Evolutionary conservation across 2,888 invertebrate species (phyloP), one percentile per base, ranked within the genome.

Genomic region (Erebia aethiops): DNA sequence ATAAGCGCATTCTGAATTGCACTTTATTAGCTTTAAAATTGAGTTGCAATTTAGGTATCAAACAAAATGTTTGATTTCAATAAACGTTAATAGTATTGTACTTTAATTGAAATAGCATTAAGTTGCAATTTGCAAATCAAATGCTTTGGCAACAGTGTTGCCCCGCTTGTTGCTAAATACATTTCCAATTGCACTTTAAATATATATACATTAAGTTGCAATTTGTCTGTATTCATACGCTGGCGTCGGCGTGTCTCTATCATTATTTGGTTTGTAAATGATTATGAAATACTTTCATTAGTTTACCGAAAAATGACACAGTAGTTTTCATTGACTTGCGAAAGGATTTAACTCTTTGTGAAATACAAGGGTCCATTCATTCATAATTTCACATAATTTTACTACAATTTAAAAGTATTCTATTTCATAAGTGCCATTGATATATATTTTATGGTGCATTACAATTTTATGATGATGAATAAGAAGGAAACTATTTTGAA

Each of bases 181-280:
- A 52, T 9, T 52, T 52, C n/a, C 8, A 16, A 52, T 63, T 63
- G 49, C 26, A 63, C 49, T 63, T 63, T 51, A 64, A 35, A n/a
- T 10, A 54, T 2, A 16, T 11, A 9, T 10, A 26, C 10, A 41
- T 64, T 52, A 41, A 41, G 52, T 41, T 52, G 52, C 52, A 64
- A 64, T 64, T 58, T 35, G 52, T 16, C 5, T 61, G 60, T 52
- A 49, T 58, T n/a, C 0, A 67, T 35, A 57, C 10, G 16, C 70
- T 67, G 87, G 86, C 86, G 87, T 87, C 88, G 87, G 89, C 76
- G 49, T 71, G 87, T 87, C 87, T 88, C 73, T 80, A 77, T 79
- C 71, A 78, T 78, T 77, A 76, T 77, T 74, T 78, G 79, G 79
- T 81, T 70, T 76, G 75, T 76, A 72, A 76, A 78, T 76, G 75